A percentile compares a stretch with the other conserved stretches of the same genome.
Conservation (phyloP, 2,113 vertebrate species). For the Catharus minimus region DNA sequence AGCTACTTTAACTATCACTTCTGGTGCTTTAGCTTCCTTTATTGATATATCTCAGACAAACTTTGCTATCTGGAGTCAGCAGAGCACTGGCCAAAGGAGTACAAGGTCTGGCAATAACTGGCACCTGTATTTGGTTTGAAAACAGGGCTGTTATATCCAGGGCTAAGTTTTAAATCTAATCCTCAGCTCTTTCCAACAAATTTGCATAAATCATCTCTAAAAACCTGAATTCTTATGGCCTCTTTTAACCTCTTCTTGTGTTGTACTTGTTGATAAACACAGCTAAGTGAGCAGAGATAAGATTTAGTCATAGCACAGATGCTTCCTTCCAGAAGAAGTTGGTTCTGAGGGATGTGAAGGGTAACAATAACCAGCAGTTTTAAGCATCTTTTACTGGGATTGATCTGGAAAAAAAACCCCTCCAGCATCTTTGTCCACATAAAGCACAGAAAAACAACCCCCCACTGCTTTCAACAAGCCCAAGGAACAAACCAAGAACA, state of each 20-base stretch:
- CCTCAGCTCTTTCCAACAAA: not conserved
- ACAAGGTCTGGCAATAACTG: not conserved
- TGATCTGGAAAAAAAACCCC: not conserved
- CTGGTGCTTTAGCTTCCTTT: not conserved
- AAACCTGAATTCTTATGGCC: not conserved
- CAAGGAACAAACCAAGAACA: slow-evolving; percentile 47
- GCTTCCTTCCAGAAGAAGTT: not conserved
- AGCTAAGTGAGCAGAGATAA: not conserved
- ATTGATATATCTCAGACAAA: not conserved
- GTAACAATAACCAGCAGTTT: not conserved
- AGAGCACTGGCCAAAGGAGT: not conserved
- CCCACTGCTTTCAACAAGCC: not conserved
- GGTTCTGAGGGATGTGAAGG: not conserved
- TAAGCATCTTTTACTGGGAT: not conserved
- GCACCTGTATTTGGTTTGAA: not conserved
- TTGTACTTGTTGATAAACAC: not conserved
- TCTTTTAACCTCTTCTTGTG: not conserved
- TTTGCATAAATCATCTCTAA: not conserved
- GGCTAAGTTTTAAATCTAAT: not conserved
- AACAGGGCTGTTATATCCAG: not conserved
- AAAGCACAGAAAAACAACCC: not conserved
- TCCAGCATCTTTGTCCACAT: not conserved
- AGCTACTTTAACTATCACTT: not conserved
- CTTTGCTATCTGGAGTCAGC: not conserved
- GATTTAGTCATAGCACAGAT: not conserved